Base-by-base conservation (phyloP, 1,140 invertebrate genomes). In the Melanaphis sacchari region DNA sequence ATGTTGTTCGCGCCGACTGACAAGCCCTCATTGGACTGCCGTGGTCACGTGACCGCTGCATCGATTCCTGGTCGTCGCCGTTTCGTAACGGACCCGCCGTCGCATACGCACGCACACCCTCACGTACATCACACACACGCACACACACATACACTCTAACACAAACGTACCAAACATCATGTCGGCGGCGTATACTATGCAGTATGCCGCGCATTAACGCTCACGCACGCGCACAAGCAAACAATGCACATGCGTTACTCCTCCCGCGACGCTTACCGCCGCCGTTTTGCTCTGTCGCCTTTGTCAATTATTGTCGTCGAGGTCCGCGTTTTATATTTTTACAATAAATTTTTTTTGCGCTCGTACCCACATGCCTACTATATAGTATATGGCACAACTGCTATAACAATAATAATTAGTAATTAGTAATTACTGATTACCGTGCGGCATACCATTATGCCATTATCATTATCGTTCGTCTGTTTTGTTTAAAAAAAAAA, bases 41-140 rank as follows among this genome's bases (percentile, higher is more conserved):
- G 46, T 15, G 26, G 91, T 93, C 91, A 93, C 81, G 81, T 93
- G 91, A 82, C 18, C 81, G 91, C 91, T 85, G 91, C 91, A 93
- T 93, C 91, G 91, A 93, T 93, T 93, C 76, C 43, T 49, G 3
- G 40, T 43, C 43, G 36, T 76, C 76, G 24, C 22, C 76, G 41
- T n/a, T 76, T 76, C 59, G 59, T 76, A 76, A 85, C 84, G 26
- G 24, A 26, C 84, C 9, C 40, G 82, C 8, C 24, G 22, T 3
- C 40, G 82, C 2, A 38, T 7, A 36, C 76, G 76, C 36, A 82
- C 81, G n/a, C 76, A 36, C 66, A 15, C 66, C 9, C n/a, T n/a
- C n/a, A n/a, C n/a, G n/a, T n/a, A n/a, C n/a, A n/a, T n/a, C 59
- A 26, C 59, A 7, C 59, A 11, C 66, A 76, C 66, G 59, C 59